Conservation (phyloP, 2,888 invertebrate species). For the Ormia ochracea region DNA sequence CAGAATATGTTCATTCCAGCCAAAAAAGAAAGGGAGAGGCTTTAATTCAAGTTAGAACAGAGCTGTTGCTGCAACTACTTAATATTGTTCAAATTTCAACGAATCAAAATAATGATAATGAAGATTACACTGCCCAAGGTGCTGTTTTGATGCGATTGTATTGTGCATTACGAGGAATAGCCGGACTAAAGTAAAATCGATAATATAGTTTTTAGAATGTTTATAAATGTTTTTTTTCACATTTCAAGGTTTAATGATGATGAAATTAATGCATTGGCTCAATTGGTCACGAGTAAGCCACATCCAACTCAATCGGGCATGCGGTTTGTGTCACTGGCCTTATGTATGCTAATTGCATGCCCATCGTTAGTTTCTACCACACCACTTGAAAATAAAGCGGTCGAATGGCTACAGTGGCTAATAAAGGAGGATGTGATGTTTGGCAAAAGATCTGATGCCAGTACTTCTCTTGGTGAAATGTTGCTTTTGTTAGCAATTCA, state of each 20-base stretch:
- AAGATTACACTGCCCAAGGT: constrained; percentile 87
- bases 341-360: constrained; percentile 96
- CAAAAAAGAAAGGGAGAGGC: constrained; percentile 84
- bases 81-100: constrained; percentile 81
- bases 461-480: constrained; percentile 96
- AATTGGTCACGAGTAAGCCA: constrained; percentile 91
- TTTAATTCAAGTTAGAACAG: constrained; percentile 82
- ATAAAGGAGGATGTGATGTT: constrained; percentile 93
- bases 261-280: constrained; percentile 89
- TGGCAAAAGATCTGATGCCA: constrained; percentile 88
- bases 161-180: constrained; percentile 94
- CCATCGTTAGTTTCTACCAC: constrained; percentile 87
- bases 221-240: too few species aligned
- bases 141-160: constrained; percentile 93
- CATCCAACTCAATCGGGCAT: constrained; percentile 94
- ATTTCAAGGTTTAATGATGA: constrained; percentile 88
- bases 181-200: constrained; percentile 86
- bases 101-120: constrained; percentile 79
- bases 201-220: neutral
- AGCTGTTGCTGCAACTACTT: constrained; percentile 85
- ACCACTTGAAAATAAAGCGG: constrained; percentile 89
- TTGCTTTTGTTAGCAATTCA: constrained; percentile 96
- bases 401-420: constrained; percentile 96
- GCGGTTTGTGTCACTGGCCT: constrained; percentile 92
- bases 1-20: constrained; percentile 88